Base-by-base conservation (phyloP, 2,797 vertebrate genomes). In the Hylomyscus alleni region DNA sequence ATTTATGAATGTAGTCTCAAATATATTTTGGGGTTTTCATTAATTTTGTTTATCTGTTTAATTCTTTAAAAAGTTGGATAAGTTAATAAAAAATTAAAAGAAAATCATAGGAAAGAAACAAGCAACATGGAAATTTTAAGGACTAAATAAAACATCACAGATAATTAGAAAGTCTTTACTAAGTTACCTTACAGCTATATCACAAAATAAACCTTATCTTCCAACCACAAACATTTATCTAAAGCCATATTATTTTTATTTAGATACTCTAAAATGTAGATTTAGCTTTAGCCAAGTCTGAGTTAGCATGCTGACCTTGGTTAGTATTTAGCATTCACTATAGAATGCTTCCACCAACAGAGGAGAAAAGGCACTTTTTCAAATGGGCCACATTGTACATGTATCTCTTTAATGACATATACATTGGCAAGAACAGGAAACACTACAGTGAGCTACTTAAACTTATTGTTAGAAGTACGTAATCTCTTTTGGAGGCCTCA, bases 191-290 rank as follows among this genome's bases (percentile, higher is more conserved):
- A 69, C 52, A 13, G 84, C 1, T 52, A 5, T 72, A 31, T 62
- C 44, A 84, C 37, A 96, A 83, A 89, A 93, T 69, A 96, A 92
- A 90, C 24, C 22, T 54, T 50, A 52, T 52, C 54, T 95, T 95
- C 44, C 56, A 87, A 89, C 37, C 69, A 87, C 22, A 52, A 54
- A 65, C 26, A 56, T 90, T 89, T 44, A 44, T 44, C 89, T 37
- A 29, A 84, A 92, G 69, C 17, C 67, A 86, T 31, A 17, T 90
- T 88, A 12, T 62, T 93, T 92, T 93, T 91, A 94, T 80, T 91
- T 73, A 86, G 60, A 56, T 78, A 72, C 0, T 75, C 17, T 26
- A 93, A 90, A 96, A 92, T 17, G 54, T 80, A 84, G 85, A 50
- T 91, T 92, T 17, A 47, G 89, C 44, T 90, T 95, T 22, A 47